A percentile compares a stretch with the other conserved stretches of the same genome.
These are phyloP conservation scores for Leucania comma DNA, from an alignment of 2,888 invertebrate species.

Conservation along the genomic window DNA sequence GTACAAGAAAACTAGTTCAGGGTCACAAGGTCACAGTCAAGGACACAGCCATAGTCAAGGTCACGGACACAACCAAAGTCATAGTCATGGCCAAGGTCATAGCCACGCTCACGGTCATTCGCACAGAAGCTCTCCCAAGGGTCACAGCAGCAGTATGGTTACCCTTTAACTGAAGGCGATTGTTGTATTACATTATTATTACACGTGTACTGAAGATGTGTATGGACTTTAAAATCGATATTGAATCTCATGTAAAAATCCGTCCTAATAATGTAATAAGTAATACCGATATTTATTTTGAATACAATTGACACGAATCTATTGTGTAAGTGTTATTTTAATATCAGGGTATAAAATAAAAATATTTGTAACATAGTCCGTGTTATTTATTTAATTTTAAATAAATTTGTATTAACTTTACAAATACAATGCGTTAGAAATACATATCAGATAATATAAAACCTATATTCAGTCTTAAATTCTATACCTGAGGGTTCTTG, in stretches of 20 bases:
- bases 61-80: slow-evolving; percentile 73
- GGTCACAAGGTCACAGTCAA: slow-evolving; percentile 74
- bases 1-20: slow-evolving; percentile 84
- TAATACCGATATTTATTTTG: slow-evolving; percentile 23
- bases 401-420: slow-evolving; percentile 55
- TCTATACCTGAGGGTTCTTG: slow-evolving; percentile 56
- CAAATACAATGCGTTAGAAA: slow-evolving; percentile 54
- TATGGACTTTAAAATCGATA: slow-evolving; percentile 33
- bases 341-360: slow-evolving; percentile 54
- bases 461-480: slow-evolving; percentile 81
- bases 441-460: slow-evolving; percentile 68
- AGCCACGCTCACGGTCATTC: slow-evolving; percentile 52
- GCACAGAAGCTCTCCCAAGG: slow-evolving; percentile 66
- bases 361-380: slow-evolving; percentile 43
- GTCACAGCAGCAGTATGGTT: slow-evolving; percentile 77
- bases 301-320: slow-evolving; percentile 17
- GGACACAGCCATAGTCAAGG: slow-evolving; percentile 71
- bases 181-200: slow-evolving; percentile 21
- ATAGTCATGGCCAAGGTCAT: slow-evolving; percentile 65
- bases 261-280: slow-evolving; percentile 40
- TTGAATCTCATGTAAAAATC: slow-evolving; percentile 43
- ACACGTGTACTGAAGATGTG: slow-evolving; percentile 22
- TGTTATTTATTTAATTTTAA: slow-evolving; percentile 59
- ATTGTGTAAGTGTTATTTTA: slow-evolving; percentile 17
- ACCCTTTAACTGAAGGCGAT: slow-evolving; percentile 72